phyloP scores from a whole-genome alignment of 2,113 vertebrate genomes.

The Baryphthengus martii region DNA sequence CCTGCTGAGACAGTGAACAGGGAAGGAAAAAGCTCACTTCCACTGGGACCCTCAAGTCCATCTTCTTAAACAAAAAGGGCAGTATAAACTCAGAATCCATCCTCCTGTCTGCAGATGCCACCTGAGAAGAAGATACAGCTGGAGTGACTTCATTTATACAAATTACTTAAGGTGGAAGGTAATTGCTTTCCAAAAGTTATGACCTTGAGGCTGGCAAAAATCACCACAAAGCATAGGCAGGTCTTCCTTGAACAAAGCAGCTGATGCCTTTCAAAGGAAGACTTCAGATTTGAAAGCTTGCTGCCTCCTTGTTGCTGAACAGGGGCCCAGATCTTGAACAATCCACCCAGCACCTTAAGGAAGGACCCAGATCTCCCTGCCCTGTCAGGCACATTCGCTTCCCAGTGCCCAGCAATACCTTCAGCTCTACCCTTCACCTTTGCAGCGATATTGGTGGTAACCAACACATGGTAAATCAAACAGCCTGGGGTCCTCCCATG shows the following conservation, averaged over 20 bases:
- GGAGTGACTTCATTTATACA: background rate
- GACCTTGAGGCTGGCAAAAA: background rate
- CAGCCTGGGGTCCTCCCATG: background rate
- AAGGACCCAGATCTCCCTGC: background rate
- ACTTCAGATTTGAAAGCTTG: background rate
- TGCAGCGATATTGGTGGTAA: background rate
- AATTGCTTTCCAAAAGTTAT: background rate
- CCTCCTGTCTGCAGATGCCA: background rate
- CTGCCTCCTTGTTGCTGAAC: background rate
- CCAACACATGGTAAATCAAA: background rate
- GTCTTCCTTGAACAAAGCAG: background rate
- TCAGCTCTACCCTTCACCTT: background rate
- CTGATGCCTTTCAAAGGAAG: background rate
- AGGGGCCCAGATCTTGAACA: background rate
- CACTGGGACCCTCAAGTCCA: background rate
- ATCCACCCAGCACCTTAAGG: background rate
- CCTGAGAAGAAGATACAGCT: background rate
- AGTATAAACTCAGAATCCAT: background rate
- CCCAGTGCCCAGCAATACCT: background rate
- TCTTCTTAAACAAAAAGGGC: background rate
- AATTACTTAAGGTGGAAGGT: background rate
- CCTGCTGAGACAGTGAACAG: background rate
- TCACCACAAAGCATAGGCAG: background rate
- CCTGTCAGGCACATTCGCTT: accelerated
- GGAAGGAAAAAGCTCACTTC: background rate